Base-by-base conservation (phyloP, 1,140 invertebrate species). In the Diabrotica virgifera region DNA sequence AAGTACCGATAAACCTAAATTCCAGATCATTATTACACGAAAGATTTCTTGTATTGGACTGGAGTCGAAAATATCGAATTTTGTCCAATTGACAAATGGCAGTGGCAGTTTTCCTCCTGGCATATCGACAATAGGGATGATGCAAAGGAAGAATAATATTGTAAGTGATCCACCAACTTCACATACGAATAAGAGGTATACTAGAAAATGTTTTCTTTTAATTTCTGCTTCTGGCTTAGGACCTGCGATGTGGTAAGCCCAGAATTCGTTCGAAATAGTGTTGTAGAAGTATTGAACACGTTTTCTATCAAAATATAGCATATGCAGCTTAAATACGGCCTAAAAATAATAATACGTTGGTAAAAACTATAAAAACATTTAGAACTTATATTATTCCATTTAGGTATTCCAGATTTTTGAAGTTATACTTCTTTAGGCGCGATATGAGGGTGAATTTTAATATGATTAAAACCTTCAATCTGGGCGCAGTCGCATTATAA, bases 1-100 rank as follows among this genome's bases (percentile, higher is more conserved):
- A 14, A 64, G 8, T 5, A 64, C 6, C 8, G 62, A 50, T 4
- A 64, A 8, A 14, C 58, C 14, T n/a, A 58, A 24, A 58, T 46
- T 52, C 36, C 62, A 64, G 36, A 46, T 14, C 40, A 64, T 6
- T 9, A 64, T 10, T 6, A 58, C 35, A 36, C 35, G 58, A 13
- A 64, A 7, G 12, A 64, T 57, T 35, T 64, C 53, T 36, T 64
- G 46, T 2, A 64, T 5, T 7, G 62, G 62, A 24, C 62, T 64
- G 2, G 36, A 9, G 12, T 64, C 13, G n/a, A n/a, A n/a, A 10
- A 36, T 40, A 38, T 64, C 56, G 58, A 64, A 57, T 0, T 54
- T 54, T 35, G 51, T 51, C 62, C 54, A 53, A 35, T 36, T 37
- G 3, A 60, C 13, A 14, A 11, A 36, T 12, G 63, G 63, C 38